A percentile compares a stretch with the other conserved stretches of the same genome.
phyloP scores from a whole-genome alignment of 2,888 invertebrate species.

The Calameuta idolon region DNA sequence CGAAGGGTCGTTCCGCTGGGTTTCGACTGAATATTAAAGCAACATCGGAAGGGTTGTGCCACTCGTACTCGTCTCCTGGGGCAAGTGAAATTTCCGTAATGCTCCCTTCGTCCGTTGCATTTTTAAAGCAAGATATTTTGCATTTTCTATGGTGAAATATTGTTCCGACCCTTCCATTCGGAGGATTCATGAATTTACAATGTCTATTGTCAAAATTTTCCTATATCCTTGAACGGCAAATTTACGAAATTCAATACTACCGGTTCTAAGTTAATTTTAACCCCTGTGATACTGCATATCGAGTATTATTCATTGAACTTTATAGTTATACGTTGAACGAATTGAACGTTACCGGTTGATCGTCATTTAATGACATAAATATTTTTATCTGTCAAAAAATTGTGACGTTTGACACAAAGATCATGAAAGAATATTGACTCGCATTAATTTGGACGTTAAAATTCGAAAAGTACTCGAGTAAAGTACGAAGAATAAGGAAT shows the following conservation, averaged over 20 bases:
- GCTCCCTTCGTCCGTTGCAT: neutral
- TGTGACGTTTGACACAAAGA: neutral
- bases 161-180: neutral
- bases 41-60: conserved; percentile 48
- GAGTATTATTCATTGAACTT: too few relatives aligned
- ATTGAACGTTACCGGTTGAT: neutral
- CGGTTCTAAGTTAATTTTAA: neutral
- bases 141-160: neutral
- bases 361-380: neutral
- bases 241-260: neutral
- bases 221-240: neutral
- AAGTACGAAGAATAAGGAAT: neutral
- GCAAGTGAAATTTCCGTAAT: neutral
- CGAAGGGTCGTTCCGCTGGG: conserved; percentile 45
- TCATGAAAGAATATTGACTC: neutral
- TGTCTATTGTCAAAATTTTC: neutral
- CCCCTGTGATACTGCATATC: neutral
- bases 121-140: neutral
- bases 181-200: neutral
- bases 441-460: too few relatives aligned
- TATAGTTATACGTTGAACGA: neutral
- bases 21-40: conserved; percentile 55
- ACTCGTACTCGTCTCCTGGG: conserved; percentile 36
- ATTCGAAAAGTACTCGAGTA: neutral
- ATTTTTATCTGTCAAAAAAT: neutral